A percentile compares a stretch with the other conserved stretches of the same genome.
These are phyloP conservation scores for Drosophila jambulina DNA, from an alignment of 1,140 invertebrate genomes.

Conservation along the genomic window DNA sequence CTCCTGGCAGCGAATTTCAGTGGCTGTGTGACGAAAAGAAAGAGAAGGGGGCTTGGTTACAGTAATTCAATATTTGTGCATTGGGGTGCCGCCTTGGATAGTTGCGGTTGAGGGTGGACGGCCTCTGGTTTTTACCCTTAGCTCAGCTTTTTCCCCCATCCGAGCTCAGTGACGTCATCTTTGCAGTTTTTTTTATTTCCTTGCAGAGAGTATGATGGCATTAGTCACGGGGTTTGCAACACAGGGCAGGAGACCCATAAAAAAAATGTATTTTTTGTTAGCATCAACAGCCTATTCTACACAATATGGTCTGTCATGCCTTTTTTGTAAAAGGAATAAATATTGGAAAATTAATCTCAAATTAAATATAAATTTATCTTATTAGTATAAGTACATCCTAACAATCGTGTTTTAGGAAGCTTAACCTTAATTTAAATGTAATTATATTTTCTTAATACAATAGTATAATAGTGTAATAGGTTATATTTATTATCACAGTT, in stretches of 20 bases:
- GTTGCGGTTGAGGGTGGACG: constrained; percentile 32
- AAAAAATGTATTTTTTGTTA: background rate
- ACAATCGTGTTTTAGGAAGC: too few relatives aligned
- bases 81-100: constrained; percentile 30
- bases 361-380: too few relatives aligned
- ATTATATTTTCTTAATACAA: too few relatives aligned
- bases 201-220: background rate
- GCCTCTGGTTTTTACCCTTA: constrained; percentile 19
- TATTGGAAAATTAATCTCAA: too few relatives aligned
- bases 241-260: background rate
- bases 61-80: constrained; percentile 66
- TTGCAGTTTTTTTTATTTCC: constrained; percentile 12
- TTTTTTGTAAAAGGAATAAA: too few relatives aligned
- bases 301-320: too few relatives aligned
- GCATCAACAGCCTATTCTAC: background rate
- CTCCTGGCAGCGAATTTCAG: constrained; percentile 95
- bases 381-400: too few relatives aligned
- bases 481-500: too few relatives aligned
- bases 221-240: background rate
- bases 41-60: constrained; percentile 13
- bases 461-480: too few relatives aligned
- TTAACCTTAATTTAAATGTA: too few relatives aligned
- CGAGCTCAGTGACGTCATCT: constrained; percentile 33
- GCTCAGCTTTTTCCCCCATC: background rate
- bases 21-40: constrained; percentile 87